Conservation (phyloP, 2,797 vertebrate genomes). For the Chromis chromis region DNA sequence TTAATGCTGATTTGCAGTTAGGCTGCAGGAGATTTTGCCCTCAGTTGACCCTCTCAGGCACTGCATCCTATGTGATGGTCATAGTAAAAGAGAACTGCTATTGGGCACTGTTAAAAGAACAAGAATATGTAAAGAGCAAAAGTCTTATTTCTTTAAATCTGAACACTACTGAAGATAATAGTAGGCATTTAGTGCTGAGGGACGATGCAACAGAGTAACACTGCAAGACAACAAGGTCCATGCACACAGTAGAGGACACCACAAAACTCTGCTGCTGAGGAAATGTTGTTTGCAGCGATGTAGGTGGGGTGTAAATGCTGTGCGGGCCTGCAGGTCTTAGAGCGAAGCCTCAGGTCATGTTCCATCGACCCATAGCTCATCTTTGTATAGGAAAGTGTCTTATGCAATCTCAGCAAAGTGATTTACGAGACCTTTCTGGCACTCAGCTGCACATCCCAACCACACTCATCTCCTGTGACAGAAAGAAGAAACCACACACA, state of each 20-base stretch:
- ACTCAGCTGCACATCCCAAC: slow-evolving; percentile 15
- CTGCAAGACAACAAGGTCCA: not conserved
- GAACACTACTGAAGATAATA: not conserved
- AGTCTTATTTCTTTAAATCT: not conserved
- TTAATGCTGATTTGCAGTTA: not conserved
- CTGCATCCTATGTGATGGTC: not conserved
- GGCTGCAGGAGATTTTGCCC: not conserved
- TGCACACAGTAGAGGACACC: not conserved
- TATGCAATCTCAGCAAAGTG: slow-evolving; percentile 51
- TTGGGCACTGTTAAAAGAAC: too few relatives aligned
- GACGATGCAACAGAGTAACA: too few relatives aligned
- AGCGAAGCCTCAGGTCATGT: slow-evolving; percentile 56
- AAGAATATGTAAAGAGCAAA: too few relatives aligned
- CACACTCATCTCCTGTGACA: slow-evolving; percentile 30
- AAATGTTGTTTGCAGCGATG: not conserved
- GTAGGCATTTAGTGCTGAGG: not conserved
- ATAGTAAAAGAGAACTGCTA: not conserved
- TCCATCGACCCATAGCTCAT: slow-evolving; percentile 55
- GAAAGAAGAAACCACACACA: slow-evolving; percentile 34
- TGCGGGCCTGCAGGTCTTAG: slow-evolving; percentile 54
- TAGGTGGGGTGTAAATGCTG: not conserved
- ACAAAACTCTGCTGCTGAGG: not conserved
- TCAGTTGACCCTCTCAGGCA: not conserved
- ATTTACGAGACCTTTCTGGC: slow-evolving; percentile 62
- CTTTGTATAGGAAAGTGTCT: slow-evolving; percentile 48